Evolutionary conservation across 2,888 invertebrate genomes (phyloP).

Genomic region (Phymatocera aterrima): DNA sequence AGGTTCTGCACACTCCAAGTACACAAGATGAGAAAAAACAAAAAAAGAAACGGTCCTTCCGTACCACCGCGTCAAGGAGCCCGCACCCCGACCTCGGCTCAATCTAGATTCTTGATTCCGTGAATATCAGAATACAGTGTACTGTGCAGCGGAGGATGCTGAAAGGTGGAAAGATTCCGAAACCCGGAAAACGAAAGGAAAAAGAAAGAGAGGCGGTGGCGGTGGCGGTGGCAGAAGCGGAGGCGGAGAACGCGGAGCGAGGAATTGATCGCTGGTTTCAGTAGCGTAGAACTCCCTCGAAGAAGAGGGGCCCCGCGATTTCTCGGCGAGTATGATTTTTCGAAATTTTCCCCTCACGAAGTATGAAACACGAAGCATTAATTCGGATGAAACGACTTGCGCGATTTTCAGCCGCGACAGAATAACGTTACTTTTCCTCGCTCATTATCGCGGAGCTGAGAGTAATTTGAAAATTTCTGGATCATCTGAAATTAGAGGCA

Average conservation of each 20-base stretch:
- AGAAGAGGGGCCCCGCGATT: not conserved
- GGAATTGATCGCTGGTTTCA: slow-evolving; percentile 41
- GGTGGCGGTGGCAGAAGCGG: not conserved
- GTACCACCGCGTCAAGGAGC: not conserved
- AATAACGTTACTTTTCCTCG: too few relatives aligned
- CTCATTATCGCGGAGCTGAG: too few relatives aligned
- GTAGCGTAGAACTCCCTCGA: not conserved
- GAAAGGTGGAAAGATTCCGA: slow-evolving; percentile 37
- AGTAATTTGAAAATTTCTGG: too few relatives aligned
- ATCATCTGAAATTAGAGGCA: too few relatives aligned
- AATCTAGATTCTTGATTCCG: slow-evolving; percentile 41
- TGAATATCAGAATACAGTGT: too few relatives aligned
- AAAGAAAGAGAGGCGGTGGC: not conserved
- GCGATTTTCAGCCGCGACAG: too few relatives aligned
- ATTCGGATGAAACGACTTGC: too few relatives aligned
- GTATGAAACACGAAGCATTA: too few relatives aligned
- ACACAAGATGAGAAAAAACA: too few relatives aligned
- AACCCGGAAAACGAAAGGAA: slow-evolving; percentile 9
- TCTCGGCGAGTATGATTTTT: not conserved
- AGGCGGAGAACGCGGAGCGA: slow-evolving; percentile 29
- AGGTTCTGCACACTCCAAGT: not conserved
- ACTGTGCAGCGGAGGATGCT: slow-evolving; percentile 30
- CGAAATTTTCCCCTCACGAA: not conserved
- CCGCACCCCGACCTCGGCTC: not conserved
- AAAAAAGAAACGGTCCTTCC: not conserved